Percentiles rank a stretch among this genome's conserved stretches.
Conservation (phyloP, 2,113 vertebrate genomes). For the Chrysemys picta region DNA sequence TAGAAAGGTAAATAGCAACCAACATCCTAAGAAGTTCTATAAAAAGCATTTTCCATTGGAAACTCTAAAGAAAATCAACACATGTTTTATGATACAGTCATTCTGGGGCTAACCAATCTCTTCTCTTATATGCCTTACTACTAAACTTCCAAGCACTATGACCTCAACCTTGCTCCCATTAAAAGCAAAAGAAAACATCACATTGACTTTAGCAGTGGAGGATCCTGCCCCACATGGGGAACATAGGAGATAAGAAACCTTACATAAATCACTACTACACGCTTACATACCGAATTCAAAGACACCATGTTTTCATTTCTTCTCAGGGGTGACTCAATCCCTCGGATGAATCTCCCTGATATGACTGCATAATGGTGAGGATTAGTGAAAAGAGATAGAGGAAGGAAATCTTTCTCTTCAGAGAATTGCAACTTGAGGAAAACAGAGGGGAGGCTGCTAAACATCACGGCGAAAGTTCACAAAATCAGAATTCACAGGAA, state of each 20-base stretch:
- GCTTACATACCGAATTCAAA: neutral
- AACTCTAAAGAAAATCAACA: neutral
- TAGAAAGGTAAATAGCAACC: neutral
- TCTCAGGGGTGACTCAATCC: neutral
- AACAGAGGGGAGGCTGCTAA: neutral
- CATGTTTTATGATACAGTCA: neutral
- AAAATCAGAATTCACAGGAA: neutral
- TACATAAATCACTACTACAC: neutral
- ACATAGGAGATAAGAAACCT: neutral
- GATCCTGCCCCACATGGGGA: neutral
- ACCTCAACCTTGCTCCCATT: neutral
- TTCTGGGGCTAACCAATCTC: rapidly evolving
- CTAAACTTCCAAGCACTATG: neutral
- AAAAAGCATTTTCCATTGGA: rapidly evolving
- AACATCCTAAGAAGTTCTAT: neutral
- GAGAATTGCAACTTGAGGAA: neutral
- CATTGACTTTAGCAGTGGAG: neutral
- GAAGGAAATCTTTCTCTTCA: neutral
- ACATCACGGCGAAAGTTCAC: neutral
- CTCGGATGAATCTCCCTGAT: neutral
- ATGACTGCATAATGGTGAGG: neutral
- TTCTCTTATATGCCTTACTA: neutral
- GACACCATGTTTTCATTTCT: rapidly evolving
- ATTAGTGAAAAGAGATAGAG: neutral
- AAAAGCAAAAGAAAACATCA: neutral